Percentiles rank a stretch among this genome's conserved stretches.
phyloP scores from a whole-genome alignment of 2,797 vertebrate species.

The Petrocephalus sullivani region DNA sequence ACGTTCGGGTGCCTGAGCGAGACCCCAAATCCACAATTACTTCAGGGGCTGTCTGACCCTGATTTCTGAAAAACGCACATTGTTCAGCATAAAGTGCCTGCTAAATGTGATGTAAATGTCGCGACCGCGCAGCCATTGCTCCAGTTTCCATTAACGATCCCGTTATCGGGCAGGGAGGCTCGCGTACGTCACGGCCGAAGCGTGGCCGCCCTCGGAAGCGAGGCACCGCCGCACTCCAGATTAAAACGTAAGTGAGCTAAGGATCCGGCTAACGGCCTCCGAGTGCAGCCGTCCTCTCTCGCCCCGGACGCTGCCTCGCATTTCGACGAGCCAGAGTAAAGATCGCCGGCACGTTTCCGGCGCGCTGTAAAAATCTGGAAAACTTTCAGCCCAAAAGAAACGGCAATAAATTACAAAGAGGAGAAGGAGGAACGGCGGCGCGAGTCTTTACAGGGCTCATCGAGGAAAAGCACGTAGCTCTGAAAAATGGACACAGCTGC shows the following conservation, averaged over 20 bases:
- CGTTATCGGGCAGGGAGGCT: constrained; percentile 36
- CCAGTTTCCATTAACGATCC: constrained; percentile 23
- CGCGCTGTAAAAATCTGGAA: background rate
- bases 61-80: background rate
- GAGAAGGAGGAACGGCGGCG: background rate
- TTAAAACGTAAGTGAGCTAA: constrained; percentile 75
- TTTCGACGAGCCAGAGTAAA: constrained; percentile 58
- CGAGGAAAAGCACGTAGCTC: background rate
- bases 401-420: background rate
- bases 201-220: constrained; percentile 52
- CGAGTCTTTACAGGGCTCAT: background rate
- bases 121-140: background rate
- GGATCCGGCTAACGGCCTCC: constrained; percentile 71
- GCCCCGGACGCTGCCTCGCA: constrained; percentile 48
- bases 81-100: background rate
- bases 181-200: constrained; percentile 42
- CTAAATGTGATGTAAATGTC: background rate
- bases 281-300: constrained; percentile 60
- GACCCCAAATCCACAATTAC: background rate
- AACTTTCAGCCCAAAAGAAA: background rate
- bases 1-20: background rate
- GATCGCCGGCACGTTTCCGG: background rate
- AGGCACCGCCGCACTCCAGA: constrained; percentile 58
- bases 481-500: constrained; percentile 17
- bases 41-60: background rate